A percentile compares a stretch with the other conserved stretches of the same genome.
Conservation (phyloP, 35 echinoderm and acorn worm genomes). For the Ophioderma brevispina region DNA sequence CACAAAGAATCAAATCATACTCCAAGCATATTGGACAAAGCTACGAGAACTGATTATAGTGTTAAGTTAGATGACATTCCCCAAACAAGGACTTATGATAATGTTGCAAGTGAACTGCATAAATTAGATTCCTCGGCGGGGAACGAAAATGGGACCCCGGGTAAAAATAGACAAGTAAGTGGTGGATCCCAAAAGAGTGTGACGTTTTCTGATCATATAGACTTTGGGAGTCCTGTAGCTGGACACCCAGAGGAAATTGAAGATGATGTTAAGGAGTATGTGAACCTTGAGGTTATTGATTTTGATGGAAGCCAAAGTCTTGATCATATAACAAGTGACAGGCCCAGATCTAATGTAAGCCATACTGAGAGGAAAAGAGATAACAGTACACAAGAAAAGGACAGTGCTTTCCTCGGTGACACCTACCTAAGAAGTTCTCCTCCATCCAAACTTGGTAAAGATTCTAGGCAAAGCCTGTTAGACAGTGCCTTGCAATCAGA, state of each 20-base stretch:
- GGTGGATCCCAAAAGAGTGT: conserved; percentile 77
- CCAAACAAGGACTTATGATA: not conserved
- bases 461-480: not conserved
- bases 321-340: not conserved
- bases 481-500: conserved; percentile 15
- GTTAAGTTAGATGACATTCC: not conserved
- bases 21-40: too few relatives aligned
- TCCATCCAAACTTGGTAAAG: conserved; percentile 21
- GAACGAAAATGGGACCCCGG: not conserved
- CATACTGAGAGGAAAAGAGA: not conserved
- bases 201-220: conserved; percentile 63
- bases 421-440: conserved; percentile 59
- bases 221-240: not conserved
- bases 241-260: not conserved
- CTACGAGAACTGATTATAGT: not conserved
- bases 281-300: not conserved
- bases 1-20: not conserved
- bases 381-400: not conserved
- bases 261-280: not conserved
- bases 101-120: not conserved
- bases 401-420: conserved; percentile 30
- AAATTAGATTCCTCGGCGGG: not conserved
- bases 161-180: conserved; percentile 20
- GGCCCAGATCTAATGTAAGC: not conserved
- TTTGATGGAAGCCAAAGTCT: not conserved